These are phyloP conservation scores for Sanderia malayensis DNA, from an alignment of 30 jellyfish, hydroid and myxozoan genomes.

Conservation along the genomic window DNA sequence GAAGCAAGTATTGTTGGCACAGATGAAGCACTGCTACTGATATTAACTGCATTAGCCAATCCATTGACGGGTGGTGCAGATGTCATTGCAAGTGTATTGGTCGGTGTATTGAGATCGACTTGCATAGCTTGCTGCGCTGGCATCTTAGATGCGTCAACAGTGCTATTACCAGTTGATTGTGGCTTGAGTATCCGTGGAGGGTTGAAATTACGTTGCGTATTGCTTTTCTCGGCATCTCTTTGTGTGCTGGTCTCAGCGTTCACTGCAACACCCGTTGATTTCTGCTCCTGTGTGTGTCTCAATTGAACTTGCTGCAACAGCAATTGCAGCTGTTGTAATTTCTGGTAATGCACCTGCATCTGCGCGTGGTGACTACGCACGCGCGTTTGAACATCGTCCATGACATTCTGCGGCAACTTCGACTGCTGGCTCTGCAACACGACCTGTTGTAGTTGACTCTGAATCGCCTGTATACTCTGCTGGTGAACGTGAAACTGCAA, in stretches of 20 bases:
- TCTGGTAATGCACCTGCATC: slow-evolving; percentile 89
- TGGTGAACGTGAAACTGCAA: slow-evolving; percentile 95
- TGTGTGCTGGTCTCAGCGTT: no score
- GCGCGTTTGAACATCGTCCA: slow-evolving; percentile 76
- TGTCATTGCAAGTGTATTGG: neutral
- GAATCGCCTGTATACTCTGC: slow-evolving; percentile 82
- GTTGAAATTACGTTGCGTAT: neutral
- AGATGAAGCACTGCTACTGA: no score
- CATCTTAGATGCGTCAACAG: neutral
- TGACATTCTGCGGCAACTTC: slow-evolving; percentile 80
- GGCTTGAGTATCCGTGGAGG: neutral
- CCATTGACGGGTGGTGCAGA: neutral
- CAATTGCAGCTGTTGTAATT: slow-evolving; percentile 78
- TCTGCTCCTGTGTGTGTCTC: slow-evolving; percentile 61
- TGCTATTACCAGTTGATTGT: neutral
- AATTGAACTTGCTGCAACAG: slow-evolving; percentile 83
- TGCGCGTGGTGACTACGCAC: slow-evolving; percentile 87
- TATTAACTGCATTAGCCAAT: neutral
- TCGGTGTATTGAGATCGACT: neutral
- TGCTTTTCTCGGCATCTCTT: no score
- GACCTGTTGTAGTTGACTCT: slow-evolving; percentile 80
- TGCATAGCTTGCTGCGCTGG: neutral
- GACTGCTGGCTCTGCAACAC: slow-evolving; percentile 61
- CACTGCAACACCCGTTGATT: slow-evolving; percentile 8
- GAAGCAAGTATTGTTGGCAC: no score